Base-by-base conservation (phyloP, 2,888 invertebrate species). In the Tetramorium bicarinatum region DNA sequence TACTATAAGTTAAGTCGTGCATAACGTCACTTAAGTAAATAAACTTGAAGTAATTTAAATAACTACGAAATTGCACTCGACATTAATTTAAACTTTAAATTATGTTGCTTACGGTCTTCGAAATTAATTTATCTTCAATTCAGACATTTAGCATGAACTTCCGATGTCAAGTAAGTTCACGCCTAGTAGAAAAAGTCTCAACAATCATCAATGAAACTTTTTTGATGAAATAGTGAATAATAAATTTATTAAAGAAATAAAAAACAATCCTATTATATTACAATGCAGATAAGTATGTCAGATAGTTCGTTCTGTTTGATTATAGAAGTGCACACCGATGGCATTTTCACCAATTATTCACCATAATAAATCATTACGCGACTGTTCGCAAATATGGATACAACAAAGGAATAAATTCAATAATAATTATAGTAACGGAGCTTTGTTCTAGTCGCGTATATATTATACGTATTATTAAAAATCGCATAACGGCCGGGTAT, bases 51-150 rank as follows among this genome's bases (percentile, higher is more conserved):
- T 38, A 67, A 52, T 66, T 76, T 62, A 61, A 47, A 74, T 74
- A 76, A 25, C 21, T 41, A n/a, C 29, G 13, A 25, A 44, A 74
- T 8, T 64, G 38, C 18, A 13, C 13, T 56, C 44, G 3, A 29
- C 44, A 71, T 56, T 71, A 71, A 71, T 79, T 71, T 71, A 56
- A 69, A 59, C 72, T 56, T 41, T 1, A 13, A 79, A 79, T 71
- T 56, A 13, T 72, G 34, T 71, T 59, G 52, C 15, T 69, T 44
- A 29, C 8, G 11, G 34, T 49, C 13, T 13, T 47, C 13, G 3
- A 79, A 47, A 34, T 79, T 49, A 47, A 72, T 72, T 59, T 18
- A 38, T 66, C n/a, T 64, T 7, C 21, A 15, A 47, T 21, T 47
- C 7, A 59, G 8, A 71, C 18, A 18, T 59, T 54, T 69, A 29